Percentiles rank a stretch among this genome's conserved stretches.
Evolutionary conservation across 2,888 invertebrate species (phyloP).

Genomic region (Erynnis tages): DNA sequence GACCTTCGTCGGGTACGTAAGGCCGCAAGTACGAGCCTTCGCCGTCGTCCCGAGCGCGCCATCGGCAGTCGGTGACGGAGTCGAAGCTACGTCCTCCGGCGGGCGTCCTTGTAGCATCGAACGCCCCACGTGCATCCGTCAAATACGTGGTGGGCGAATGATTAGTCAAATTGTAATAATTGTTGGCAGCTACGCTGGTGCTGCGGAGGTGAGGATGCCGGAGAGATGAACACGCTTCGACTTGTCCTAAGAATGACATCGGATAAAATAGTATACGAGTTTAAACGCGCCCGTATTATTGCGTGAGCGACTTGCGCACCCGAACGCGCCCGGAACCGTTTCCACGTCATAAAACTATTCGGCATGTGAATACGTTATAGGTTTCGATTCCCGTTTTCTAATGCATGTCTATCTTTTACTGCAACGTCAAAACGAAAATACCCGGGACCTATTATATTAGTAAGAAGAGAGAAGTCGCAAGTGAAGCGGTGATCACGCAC

Average conservation of each 20-base stretch:
- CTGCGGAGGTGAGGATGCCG: slow-evolving; percentile 73
- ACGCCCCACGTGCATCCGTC: slow-evolving; percentile 59
- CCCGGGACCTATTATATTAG: slow-evolving; percentile 1
- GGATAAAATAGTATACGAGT: slow-evolving; percentile 38
- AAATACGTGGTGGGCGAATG: slow-evolving; percentile 73
- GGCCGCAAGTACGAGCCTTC: slow-evolving; percentile 72
- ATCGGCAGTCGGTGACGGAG: slow-evolving; percentile 73
- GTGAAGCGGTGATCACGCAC: slow-evolving; percentile 78
- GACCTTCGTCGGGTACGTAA: slow-evolving; percentile 69
- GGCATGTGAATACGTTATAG: no score
- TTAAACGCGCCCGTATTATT: slow-evolving; percentile 37
- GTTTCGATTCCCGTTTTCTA: no score
- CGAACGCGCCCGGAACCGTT: slow-evolving; percentile 62
- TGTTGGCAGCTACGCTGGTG: slow-evolving; percentile 76
- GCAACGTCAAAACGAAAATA: background rate
- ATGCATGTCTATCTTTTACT: background rate
- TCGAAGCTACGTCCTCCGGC: slow-evolving; percentile 72
- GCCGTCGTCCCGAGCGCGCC: slow-evolving; percentile 76
- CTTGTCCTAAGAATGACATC: slow-evolving; percentile 79
- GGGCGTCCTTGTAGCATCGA: slow-evolving; percentile 56
- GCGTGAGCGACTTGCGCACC: slow-evolving; percentile 53
- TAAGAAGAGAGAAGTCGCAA: slow-evolving; percentile 47
- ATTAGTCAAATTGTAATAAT: slow-evolving; percentile 81
- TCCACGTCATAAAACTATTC: no score
- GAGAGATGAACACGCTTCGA: slow-evolving; percentile 76